Conservation (phyloP, 2,113 vertebrate genomes). For the Proteles cristata region DNA sequence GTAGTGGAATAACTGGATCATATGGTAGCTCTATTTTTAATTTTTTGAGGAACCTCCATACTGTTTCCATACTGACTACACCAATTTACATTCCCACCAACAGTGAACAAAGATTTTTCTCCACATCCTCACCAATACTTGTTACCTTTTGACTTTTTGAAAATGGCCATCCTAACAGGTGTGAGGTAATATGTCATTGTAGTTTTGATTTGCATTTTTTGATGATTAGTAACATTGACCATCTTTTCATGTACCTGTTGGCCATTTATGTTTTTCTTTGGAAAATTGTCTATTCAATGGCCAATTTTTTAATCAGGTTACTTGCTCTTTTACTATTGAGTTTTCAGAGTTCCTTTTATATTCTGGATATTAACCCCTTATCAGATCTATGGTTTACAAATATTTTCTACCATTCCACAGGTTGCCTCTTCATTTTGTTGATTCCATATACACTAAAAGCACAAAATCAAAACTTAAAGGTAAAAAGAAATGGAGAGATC, state of each 20-base stretch:
- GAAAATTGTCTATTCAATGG: neutral
- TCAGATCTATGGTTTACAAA: neutral
- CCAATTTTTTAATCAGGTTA: neutral
- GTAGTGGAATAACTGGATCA: neutral
- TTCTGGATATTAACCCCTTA: neutral
- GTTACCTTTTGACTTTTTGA: neutral
- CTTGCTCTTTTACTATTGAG: neutral
- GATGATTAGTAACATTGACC: neutral
- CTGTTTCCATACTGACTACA: neutral
- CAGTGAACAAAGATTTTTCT: neutral
- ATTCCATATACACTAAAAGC: neutral
- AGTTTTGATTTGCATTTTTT: neutral
- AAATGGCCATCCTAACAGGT: neutral
- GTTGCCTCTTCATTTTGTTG: conserved; percentile 11
- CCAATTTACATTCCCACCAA: neutral
- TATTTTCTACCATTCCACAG: conserved; percentile 9
- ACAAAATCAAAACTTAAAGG: conserved; percentile 31
- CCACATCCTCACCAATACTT: neutral
- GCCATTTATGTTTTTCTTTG: neutral
- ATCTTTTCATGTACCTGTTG: neutral
- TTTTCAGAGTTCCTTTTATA: neutral
- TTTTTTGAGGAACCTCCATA: neutral
- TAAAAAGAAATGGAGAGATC: neutral
- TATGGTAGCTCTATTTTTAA: neutral
- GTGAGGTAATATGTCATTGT: neutral